Base-by-base conservation (phyloP, 2,888 invertebrate species). In the Ditylenchus weischeri region DNA sequence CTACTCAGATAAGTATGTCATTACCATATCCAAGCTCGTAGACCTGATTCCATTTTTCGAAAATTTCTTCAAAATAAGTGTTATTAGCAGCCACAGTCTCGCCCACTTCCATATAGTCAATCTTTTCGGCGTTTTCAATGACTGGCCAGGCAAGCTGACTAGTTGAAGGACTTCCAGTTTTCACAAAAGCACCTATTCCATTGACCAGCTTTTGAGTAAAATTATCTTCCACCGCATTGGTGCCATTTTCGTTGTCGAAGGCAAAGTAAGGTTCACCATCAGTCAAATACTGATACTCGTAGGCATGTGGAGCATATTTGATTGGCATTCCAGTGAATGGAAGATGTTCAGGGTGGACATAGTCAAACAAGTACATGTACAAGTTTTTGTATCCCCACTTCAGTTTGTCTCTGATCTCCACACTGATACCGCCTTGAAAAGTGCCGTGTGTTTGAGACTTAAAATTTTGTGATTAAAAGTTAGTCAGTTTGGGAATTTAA, bases 241-340 rank as follows among this genome's bases (percentile, higher is more conserved):
- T 21, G 19, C 13, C 51, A 23, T 8, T 21, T 51, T n/a, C n/a
- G n/a, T 51, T 51, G 10, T n/a, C 10, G 19, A 51, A n/a, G 23
- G 51, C 19, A 13, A 51, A 51, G 23, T 51, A 51, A 8, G 51
- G 13, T 10, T 21, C 51, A n/a, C 19, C 13, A 15, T 51, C 51
- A 21, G 51, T 51, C 19, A 51, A 23, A 15, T 51, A 51, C 51
- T 51, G 51, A 15, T 51, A 8, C 13, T 51, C 51, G 13, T 51
- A 51, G 19, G 51, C 51, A 51, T 51, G 51, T 51, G 51, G 51
- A n/a, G 51, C 23, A 51, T 51, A 51, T 21, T 51, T 23, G 6
- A 8, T 6, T 21, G 19, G 19, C 6, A 51, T 6, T 6, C 51
- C 51, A 51, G 13, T 13, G 7, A 51, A 23, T 21, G 51, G 19